Conservation (phyloP, 2,113 vertebrate species). For the Dissostichus mawsoni region DNA sequence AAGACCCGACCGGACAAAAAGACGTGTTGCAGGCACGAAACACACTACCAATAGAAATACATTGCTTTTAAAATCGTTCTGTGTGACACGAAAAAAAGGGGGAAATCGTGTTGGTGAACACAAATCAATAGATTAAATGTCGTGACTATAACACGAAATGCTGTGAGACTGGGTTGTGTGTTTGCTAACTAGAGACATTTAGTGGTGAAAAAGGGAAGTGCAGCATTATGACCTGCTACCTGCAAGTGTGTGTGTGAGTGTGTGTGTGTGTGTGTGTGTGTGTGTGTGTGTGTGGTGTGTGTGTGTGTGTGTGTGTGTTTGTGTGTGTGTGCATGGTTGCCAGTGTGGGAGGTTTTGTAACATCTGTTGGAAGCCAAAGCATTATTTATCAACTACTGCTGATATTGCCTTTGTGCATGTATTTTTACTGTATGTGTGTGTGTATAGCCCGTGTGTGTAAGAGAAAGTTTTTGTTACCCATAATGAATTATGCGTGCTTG, state of each 20-base stretch:
- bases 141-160: too few relatives aligned
- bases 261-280: not conserved
- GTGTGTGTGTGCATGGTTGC: constrained; percentile 9
- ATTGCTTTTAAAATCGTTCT: too few relatives aligned
- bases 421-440: constrained; percentile 19
- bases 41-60: too few relatives aligned
- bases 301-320: constrained; percentile 6
- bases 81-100: too few relatives aligned
- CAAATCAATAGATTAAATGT: too few relatives aligned
- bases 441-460: not conserved
- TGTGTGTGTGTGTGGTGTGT: constrained; percentile 20
- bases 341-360: too few relatives aligned
- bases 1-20: too few relatives aligned
- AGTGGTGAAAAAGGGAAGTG: constrained; percentile 43
- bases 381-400: constrained; percentile 54
- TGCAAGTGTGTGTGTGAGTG: too few relatives aligned
- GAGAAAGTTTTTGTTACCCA: constrained; percentile 26
- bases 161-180: too few relatives aligned
- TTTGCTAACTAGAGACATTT: constrained; percentile 47
- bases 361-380: constrained; percentile 17
- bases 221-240: not conserved
- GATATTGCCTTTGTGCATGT: constrained; percentile 38
- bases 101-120: too few relatives aligned
- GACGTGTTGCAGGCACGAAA: too few relatives aligned
- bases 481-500: constrained; percentile 20